A percentile compares a stretch with the other conserved stretches of the same genome.
These are phyloP conservation scores for Drosophila sucinea DNA, from an alignment of 1,140 invertebrate species.

Conservation along the genomic window DNA sequence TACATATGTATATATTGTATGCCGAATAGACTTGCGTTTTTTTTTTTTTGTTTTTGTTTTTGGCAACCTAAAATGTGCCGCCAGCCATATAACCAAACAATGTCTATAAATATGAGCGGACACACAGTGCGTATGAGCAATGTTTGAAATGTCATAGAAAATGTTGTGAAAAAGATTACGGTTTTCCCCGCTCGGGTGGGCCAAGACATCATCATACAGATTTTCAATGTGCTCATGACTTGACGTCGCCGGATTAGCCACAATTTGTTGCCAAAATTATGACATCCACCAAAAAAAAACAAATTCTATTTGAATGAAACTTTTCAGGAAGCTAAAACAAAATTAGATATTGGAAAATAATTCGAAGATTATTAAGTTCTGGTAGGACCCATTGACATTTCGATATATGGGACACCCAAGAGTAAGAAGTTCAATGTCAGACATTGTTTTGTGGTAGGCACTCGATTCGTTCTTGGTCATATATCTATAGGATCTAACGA, in stretches of 20 bases:
- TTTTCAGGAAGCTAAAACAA: no score
- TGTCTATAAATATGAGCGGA: conserved; percentile 32
- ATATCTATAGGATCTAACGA: no score
- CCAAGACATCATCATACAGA: conserved; percentile 30
- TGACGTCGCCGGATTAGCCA: conserved; percentile 15
- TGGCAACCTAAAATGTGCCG: conserved; percentile 33
- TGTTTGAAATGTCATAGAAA: conserved; percentile 52
- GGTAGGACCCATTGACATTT: no score
- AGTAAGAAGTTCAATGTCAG: no score
- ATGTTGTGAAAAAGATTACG: conserved; percentile 49
- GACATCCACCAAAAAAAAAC: not conserved
- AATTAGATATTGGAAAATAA: no score
- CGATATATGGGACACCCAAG: no score
- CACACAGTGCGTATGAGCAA: conserved; percentile 35
- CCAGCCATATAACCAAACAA: conserved; percentile 16
- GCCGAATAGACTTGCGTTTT: not conserved
- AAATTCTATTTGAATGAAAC: not conserved
- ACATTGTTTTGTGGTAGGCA: no score
- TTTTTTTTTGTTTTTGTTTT: conserved; percentile 8
- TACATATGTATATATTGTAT: not conserved
- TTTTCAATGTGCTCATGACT: conserved; percentile 6
- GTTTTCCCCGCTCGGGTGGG: conserved; percentile 53
- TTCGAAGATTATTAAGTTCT: no score
- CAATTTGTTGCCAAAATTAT: not conserved
- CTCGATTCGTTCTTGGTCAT: no score